Percentiles rank a stretch among this genome's conserved stretches.
phyloP scores from a whole-genome alignment of 2,888 invertebrate species.

The Abrostola tripartita region DNA sequence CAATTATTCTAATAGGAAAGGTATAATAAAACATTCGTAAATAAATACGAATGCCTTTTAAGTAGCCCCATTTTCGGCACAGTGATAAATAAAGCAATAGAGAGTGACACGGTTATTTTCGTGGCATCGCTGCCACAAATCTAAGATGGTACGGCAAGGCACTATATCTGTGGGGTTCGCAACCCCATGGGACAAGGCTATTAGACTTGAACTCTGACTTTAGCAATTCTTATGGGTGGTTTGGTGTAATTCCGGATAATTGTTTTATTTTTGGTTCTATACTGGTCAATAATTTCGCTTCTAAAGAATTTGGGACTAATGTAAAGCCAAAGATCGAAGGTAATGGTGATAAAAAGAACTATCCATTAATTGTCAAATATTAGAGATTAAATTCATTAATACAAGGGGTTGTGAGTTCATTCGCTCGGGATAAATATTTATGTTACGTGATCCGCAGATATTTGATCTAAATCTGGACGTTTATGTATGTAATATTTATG shows the following conservation, averaged over 20 bases:
- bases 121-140: conserved; percentile 81
- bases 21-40: background rate
- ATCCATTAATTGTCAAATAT: too few species aligned
- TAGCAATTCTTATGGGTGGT: conserved; percentile 70
- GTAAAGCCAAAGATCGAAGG: too few species aligned
- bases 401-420: too few species aligned
- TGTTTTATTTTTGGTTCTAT: conserved; percentile 12
- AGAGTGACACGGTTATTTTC: conserved; percentile 65
- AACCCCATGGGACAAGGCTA: conserved; percentile 60
- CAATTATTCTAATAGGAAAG: too few species aligned
- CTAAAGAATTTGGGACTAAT: too few species aligned
- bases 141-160: conserved; percentile 86
- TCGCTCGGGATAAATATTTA: too few species aligned
- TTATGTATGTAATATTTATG: too few species aligned
- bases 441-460: too few species aligned
- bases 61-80: conserved; percentile 63
- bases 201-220: conserved; percentile 79
- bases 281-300: too few species aligned
- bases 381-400: too few species aligned
- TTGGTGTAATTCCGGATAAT: conserved; percentile 29
- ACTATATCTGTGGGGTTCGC: conserved; percentile 70
- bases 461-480: too few species aligned
- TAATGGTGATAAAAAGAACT: too few species aligned
- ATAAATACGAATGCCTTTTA: conserved; percentile 44
- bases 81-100: conserved; percentile 66